Conservation (phyloP, 2,888 invertebrate species). For the Trissoscelio sp. region DNA sequence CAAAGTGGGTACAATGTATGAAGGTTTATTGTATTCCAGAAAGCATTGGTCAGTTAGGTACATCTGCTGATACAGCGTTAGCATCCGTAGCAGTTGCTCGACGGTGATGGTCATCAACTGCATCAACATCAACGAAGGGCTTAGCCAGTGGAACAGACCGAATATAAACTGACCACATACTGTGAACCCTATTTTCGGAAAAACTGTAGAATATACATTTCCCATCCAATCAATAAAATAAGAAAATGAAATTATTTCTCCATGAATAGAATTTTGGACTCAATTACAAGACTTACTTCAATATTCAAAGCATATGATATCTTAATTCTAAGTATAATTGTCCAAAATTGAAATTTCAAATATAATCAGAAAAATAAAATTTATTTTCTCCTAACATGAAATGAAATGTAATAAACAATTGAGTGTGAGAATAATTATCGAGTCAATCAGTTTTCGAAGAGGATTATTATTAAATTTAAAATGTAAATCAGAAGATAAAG, state of each 20-base stretch:
- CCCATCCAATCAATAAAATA: constrained; percentile 52
- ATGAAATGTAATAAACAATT: constrained; percentile 49
- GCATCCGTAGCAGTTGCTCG: constrained; percentile 68
- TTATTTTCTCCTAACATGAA: no score
- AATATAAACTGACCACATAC: constrained; percentile 68
- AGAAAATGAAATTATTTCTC: constrained; percentile 41
- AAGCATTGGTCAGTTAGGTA: constrained; percentile 81
- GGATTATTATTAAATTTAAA: constrained; percentile 82
- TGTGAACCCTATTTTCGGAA: constrained; percentile 66
- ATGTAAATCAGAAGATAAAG: constrained; percentile 78
- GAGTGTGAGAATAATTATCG: constrained; percentile 47
- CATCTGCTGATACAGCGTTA: constrained; percentile 82
- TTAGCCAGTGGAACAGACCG: constrained; percentile 66
- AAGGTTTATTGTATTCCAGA: constrained; percentile 81
- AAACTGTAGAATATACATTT: constrained; percentile 46
- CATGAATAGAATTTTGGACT: constrained; percentile 16
- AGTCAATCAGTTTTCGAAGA: constrained; percentile 78
- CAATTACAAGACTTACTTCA: no score
- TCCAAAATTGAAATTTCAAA: no score
- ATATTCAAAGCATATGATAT: no score
- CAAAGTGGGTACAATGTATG: constrained; percentile 78
- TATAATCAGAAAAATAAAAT: no score
- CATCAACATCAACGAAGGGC: constrained; percentile 74
- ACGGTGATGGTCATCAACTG: constrained; percentile 75
- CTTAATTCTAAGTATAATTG: no score